Base-by-base conservation (phyloP, 2,888 invertebrate genomes). In the Neoaliturus tenellus region DNA sequence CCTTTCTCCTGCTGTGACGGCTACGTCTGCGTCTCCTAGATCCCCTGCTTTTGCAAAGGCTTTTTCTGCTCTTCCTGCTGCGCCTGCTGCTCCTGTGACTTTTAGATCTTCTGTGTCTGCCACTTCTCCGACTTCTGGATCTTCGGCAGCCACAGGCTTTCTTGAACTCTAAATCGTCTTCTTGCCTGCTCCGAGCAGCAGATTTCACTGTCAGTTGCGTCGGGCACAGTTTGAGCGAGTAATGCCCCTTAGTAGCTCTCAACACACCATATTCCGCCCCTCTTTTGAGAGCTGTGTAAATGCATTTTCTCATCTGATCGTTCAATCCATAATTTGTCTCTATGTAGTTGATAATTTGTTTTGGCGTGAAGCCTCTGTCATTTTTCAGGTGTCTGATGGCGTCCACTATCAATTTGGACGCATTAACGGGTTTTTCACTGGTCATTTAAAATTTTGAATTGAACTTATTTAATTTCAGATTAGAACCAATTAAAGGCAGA, bases 261-360 rank as follows among this genome's bases (percentile, higher is more conserved):
- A 67, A 33, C 17, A 67, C 31, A 3, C 67, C 67, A 67, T 67
- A 67, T 2, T 67, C 67, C 4, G 67, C 67, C 28, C 67, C 67
- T 67, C 67, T 31, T 23, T n/a, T 67, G 6, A 67, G 67, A 33
- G 67, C 31, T 2, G 67, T 67, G 75, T 25, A 2, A 31, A 31
- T 14, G 23, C 35, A 41, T 20, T 39, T 71, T 23, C 23, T 35
- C 5, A 71, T 71, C 1, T 25, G 71, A 20, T 20, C 10, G 10
- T 23, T 71, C 10, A 39, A 5, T 41, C 20, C 41, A n/a, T 67
- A 35, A 6, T 67, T 67, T 1, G 1, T 1, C 1, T 31, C 31
- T 4, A 67, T 67, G 67, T 67, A 67, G 67, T 67, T 67, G 35
- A 67, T 28, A 4, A 67, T 12, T 31, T 67, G 31, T 67, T 31